phyloP scores from a whole-genome alignment of 2,888 invertebrate species.

The Neoaliturus tenellus region DNA sequence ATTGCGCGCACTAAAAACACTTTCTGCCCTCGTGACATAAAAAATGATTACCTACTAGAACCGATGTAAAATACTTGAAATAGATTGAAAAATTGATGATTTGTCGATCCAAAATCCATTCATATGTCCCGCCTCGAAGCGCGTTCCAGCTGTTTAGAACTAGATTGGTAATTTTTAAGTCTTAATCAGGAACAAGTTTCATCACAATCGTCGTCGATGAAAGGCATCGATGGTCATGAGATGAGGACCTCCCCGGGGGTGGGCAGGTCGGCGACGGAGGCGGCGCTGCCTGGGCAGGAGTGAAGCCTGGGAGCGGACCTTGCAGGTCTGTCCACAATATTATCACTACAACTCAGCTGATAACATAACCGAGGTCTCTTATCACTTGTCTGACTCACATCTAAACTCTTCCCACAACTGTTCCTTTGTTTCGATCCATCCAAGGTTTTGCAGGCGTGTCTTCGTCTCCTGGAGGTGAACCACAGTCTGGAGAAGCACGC shows the following conservation, averaged over 20 bases:
- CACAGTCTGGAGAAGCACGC: constrained; percentile 73
- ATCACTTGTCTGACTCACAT: neutral
- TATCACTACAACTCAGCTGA: constrained; percentile 47
- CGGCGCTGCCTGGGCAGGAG: constrained; percentile 30
- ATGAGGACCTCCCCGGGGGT: neutral
- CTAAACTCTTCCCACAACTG: constrained; percentile 2
- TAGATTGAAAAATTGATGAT: too few relatives aligned
- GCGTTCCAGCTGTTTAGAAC: too few relatives aligned
- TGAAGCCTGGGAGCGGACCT: neutral
- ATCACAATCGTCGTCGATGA: constrained; percentile 33
- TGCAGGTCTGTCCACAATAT: neutral
- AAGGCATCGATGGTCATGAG: neutral
- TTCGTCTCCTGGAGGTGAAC: constrained; percentile 65
- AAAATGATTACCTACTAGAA: too few relatives aligned
- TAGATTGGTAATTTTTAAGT: neutral
- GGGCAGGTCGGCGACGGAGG: neutral
- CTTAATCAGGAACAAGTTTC: neutral
- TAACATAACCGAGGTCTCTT: constrained; percentile 22
- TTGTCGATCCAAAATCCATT: too few relatives aligned
- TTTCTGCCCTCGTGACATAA: too few relatives aligned
- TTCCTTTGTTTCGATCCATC: constrained; percentile 29
- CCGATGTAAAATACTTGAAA: too few relatives aligned
- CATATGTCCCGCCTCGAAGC: too few relatives aligned
- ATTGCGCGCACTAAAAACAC: too few relatives aligned
- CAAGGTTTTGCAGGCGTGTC: constrained; percentile 46